Base-by-base conservation (phyloP, 2,888 invertebrate species). In the Melipona bicolor region DNA sequence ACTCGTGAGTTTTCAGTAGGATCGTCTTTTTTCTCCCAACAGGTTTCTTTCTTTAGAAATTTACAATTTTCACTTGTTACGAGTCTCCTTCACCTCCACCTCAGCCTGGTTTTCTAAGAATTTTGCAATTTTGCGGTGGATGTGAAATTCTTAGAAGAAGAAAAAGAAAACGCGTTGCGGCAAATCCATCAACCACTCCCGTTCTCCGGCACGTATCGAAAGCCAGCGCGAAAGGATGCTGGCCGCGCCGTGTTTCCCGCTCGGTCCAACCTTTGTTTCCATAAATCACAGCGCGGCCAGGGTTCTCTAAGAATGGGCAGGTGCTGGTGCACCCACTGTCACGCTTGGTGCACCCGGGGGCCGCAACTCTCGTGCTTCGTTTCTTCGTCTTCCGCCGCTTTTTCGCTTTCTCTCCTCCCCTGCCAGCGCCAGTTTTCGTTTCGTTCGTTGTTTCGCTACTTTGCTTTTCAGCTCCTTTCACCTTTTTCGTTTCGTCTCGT, bases 261-360 rank as follows among this genome's bases (percentile, higher is more conserved):
- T 82, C 90, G 87, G 88, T 74, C 87, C 87, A 84, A 86, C 86
- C 87, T 89, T 91, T 90, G 90, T 91, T 92, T 92, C 90, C 92
- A 92, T 92, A 92, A 92, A 92, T 92, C 92, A 92, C 91, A 79
- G 77, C 59, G 79, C 81, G 77, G 82, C 87, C 87, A 67, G 71
- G 83, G 87, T 87, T 91, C 87, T 89, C 90, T 90, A 91, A 90
- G 93, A 94, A 94, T 92, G 93, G 92, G 94, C 94, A 94, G 94
- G 94, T 94, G 94, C 92, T 86, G 91, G 89, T 81, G 91, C 91
- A 93, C 92, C 94, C 94, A 94, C 93, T 94, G 94, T 94, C 94
- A 94, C 94, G 94, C 94, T 93, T 86, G 88, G 89, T 93, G 93
- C 94, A 93, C 93, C 93, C 94, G 93, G 92, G 36, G 92, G 85